These are phyloP conservation scores for Orthonyx spaldingii DNA, from an alignment of 2,113 vertebrate species.

Conservation along the genomic window DNA sequence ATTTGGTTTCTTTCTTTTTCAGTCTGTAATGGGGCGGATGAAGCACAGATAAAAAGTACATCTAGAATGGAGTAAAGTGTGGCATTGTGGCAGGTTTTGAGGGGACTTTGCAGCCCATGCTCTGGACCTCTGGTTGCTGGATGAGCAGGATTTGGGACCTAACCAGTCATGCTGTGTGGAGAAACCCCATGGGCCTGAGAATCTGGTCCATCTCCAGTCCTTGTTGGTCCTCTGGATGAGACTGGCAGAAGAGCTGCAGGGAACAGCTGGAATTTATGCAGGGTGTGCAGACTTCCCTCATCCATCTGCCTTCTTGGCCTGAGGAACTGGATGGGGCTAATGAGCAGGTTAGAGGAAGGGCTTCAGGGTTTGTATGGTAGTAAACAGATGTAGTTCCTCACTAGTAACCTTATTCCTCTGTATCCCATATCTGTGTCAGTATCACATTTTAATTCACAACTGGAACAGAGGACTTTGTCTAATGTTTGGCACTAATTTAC, in stretches of 20 bases:
- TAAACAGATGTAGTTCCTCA: background rate
- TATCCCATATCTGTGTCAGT: background rate
- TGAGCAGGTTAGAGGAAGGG: background rate
- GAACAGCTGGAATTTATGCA: background rate
- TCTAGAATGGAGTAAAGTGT: background rate
- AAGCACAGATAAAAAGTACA: background rate
- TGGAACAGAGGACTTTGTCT: background rate
- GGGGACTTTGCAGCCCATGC: background rate
- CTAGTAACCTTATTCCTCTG: background rate
- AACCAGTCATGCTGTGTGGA: background rate
- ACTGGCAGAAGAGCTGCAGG: background rate
- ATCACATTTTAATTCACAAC: background rate
- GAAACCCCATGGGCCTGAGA: background rate
- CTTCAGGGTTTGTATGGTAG: background rate
- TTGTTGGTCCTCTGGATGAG: background rate
- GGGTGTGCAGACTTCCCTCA: background rate
- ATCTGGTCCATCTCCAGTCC: background rate
- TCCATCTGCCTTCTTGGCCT: background rate
- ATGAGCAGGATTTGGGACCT: background rate
- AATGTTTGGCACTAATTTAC: background rate
- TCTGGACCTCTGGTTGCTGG: background rate
- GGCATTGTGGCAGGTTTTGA: background rate
- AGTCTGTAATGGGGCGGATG: background rate
- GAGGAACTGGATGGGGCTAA: background rate
- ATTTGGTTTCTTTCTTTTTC: background rate